Percentiles rank a stretch among this genome's conserved stretches.
Conservation (phyloP, 2,797 vertebrate genomes). For the Thalassophryne amazonica region DNA sequence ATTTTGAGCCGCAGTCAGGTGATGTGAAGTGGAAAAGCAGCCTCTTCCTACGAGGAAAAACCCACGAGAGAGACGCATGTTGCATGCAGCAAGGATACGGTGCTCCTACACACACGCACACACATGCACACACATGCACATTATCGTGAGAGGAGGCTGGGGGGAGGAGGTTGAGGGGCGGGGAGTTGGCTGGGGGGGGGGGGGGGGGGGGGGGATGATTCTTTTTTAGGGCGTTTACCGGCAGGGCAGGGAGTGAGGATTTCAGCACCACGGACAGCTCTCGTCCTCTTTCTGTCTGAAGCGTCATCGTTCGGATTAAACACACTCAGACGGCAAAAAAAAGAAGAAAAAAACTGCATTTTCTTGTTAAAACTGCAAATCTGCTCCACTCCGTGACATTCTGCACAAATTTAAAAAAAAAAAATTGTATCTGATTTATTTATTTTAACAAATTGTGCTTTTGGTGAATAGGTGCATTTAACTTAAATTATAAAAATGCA, state of each 20-base stretch:
- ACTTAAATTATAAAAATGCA: too few species aligned
- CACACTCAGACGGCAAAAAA: too few species aligned
- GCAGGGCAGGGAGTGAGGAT: conserved; percentile 55
- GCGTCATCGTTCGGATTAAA: too few species aligned
- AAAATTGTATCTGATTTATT: too few species aligned
- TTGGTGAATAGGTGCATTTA: too few species aligned
- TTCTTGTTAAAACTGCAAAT: too few species aligned
- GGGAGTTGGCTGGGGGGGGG: conserved; percentile 12
- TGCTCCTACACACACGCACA: conserved; percentile 1
- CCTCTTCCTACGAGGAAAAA: conserved; percentile 44
- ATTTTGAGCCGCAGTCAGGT: conserved; percentile 45
- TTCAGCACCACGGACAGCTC: conserved; percentile 75
- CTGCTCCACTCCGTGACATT: too few species aligned
- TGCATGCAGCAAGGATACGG: conserved; percentile 24
- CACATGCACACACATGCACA: conserved; percentile 39
- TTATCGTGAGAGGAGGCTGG: conserved; percentile 58
- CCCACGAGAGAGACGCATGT: conserved; percentile 39
- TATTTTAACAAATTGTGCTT: too few species aligned
- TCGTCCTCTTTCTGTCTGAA: conserved; percentile 16
- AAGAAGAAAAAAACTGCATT: too few species aligned
- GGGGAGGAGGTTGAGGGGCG: conserved; percentile 11
- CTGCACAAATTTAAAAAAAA: too few species aligned
- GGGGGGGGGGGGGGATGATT: conserved; percentile 13
- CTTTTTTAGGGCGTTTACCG: conserved; percentile 76
- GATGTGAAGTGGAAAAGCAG: conserved; percentile 52